Percentiles rank a stretch among this genome's conserved stretches.
These are phyloP conservation scores for Podargus strigoides DNA, from an alignment of 2,797 vertebrate genomes.

Conservation along the genomic window DNA sequence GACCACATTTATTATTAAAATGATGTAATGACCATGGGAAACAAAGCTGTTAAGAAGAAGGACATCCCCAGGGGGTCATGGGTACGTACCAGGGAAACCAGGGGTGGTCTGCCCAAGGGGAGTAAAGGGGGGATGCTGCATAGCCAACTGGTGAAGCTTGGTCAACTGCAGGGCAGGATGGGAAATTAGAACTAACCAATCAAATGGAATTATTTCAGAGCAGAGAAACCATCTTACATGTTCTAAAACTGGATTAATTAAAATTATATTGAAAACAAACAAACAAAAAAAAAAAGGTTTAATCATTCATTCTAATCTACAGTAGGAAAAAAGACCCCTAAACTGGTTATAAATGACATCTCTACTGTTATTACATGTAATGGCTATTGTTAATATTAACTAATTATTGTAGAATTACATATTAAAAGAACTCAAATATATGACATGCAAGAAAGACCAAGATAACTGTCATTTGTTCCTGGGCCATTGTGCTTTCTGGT, in stretches of 20 bases:
- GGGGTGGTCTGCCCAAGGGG: slow-evolving; percentile 98
- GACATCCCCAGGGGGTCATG: slow-evolving; percentile 89
- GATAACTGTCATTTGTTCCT: slow-evolving; percentile 63
- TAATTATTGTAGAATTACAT: slow-evolving; percentile 51
- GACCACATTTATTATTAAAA: slow-evolving; percentile 73
- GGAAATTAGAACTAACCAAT: slow-evolving; percentile 98
- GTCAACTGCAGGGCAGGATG: slow-evolving; percentile 99
- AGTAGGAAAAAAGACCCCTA: background rate
- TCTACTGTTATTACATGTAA: slow-evolving; percentile 67
- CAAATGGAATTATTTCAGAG: slow-evolving; percentile 95
- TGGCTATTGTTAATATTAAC: slow-evolving; percentile 70
- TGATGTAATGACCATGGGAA: slow-evolving; percentile 76
- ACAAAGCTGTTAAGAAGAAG: slow-evolving; percentile 83
- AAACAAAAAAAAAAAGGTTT: slow-evolving; percentile 48
- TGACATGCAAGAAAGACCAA: slow-evolving; percentile 59
- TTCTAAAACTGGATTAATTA: slow-evolving; percentile 75
- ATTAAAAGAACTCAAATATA: slow-evolving; percentile 69
- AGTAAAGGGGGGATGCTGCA: slow-evolving; percentile 98
- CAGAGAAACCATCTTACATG: slow-evolving; percentile 86
- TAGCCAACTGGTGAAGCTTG: slow-evolving; percentile 99
- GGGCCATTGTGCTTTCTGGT: slow-evolving; percentile 71
- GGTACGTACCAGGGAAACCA: slow-evolving; percentile 99
- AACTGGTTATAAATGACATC: slow-evolving; percentile 65
- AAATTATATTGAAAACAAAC: slow-evolving; percentile 54
- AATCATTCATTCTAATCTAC: slow-evolving; percentile 64